Evolutionary conservation across 2,797 vertebrate species (phyloP).

Genomic region (Microchirus variegatus): DNA sequence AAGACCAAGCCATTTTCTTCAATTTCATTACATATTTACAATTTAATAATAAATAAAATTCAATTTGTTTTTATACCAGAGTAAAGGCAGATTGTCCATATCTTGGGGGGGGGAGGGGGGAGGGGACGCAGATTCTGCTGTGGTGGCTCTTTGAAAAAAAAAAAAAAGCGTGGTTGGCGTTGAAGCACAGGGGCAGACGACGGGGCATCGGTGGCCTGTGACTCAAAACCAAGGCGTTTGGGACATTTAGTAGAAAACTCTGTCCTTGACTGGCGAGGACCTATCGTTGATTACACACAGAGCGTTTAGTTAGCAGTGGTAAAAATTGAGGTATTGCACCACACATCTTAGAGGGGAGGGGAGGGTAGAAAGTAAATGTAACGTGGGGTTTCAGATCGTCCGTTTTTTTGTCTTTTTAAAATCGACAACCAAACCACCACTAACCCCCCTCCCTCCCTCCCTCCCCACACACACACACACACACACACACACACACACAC

Average conservation of each 20-base stretch:
- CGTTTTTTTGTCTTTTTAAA: background rate
- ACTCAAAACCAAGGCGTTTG: slow-evolving; percentile 36
- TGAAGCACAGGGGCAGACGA: slow-evolving; percentile 39
- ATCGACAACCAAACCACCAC: slow-evolving; percentile 47
- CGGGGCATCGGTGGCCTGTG: slow-evolving; percentile 10
- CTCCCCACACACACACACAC: background rate
- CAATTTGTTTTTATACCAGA: slow-evolving; percentile 77
- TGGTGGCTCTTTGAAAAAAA: slow-evolving; percentile 53
- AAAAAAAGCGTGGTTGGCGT: slow-evolving; percentile 39
- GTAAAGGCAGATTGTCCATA: slow-evolving; percentile 80
- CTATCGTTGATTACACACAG: slow-evolving; percentile 46
- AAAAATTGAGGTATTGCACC: slow-evolving; percentile 80
- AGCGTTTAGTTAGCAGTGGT: slow-evolving; percentile 66
- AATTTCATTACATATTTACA: slow-evolving; percentile 85
- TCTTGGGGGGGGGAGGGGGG: slow-evolving; percentile 58
- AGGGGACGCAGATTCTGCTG: slow-evolving; percentile 55
- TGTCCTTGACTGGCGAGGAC: slow-evolving; percentile 49
- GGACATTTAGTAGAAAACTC: slow-evolving; percentile 58
- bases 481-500: slow-evolving; percentile 11
- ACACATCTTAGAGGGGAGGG: slow-evolving; percentile 65
- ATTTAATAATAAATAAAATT: slow-evolving; percentile 88
- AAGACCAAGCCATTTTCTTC: slow-evolving; percentile 79
- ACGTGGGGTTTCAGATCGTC: slow-evolving; percentile 64
- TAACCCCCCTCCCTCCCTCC: slow-evolving; percentile 3
- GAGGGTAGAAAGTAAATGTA: slow-evolving; percentile 50